Evolutionary conservation across 2,797 vertebrate species (phyloP).

Genomic region (Cygnus olor): DNA sequence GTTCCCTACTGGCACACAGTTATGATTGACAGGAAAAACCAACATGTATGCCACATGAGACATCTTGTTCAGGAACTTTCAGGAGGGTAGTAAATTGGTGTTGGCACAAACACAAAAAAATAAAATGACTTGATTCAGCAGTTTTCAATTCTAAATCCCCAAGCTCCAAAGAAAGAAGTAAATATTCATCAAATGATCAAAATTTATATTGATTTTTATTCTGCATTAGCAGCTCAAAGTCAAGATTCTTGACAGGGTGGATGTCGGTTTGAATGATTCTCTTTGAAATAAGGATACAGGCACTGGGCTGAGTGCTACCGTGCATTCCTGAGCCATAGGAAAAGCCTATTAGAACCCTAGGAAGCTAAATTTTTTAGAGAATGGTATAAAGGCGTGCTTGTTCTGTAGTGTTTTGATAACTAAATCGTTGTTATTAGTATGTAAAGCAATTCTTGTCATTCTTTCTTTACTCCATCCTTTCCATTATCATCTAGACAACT

Average conservation of each 20-base stretch:
- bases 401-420: conserved; percentile 79
- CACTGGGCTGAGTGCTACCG: conserved; percentile 69
- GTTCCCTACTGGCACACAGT: conserved; percentile 79
- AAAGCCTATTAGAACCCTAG: conserved; percentile 76
- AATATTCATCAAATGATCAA: conserved; percentile 90
- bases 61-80: conserved; percentile 84
- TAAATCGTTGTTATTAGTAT: conserved; percentile 79
- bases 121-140: conserved; percentile 89
- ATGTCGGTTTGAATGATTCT: conserved; percentile 86
- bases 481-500: conserved; percentile 56
- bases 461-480: conserved; percentile 58
- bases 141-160: conserved; percentile 82
- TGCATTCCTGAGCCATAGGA: conserved; percentile 80
- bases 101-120: conserved; percentile 87
- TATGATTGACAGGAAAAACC: conserved; percentile 86
- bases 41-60: conserved; percentile 81
- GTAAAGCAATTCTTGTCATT: conserved; percentile 78
- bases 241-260: conserved; percentile 80
- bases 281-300: conserved; percentile 85
- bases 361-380: conserved; percentile 77
- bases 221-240: conserved; percentile 88
- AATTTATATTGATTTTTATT: conserved; percentile 90
- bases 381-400: conserved; percentile 71
- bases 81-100: conserved; percentile 85
- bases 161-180: conserved; percentile 81